Conservation (phyloP, 2,113 vertebrate genomes). For the Halcyon malimbica region DNA sequence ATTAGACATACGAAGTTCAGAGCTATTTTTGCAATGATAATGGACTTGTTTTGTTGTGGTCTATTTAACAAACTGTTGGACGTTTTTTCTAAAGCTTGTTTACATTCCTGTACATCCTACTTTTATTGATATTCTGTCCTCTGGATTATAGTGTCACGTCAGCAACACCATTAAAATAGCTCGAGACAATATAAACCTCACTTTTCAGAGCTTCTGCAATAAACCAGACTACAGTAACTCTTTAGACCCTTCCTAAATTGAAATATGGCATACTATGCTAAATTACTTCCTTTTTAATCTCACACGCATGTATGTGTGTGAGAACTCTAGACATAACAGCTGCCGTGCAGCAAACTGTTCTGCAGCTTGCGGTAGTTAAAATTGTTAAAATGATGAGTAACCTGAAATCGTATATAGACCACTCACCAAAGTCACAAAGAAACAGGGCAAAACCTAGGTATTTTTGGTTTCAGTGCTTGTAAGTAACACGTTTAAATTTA, state of each 20-base stretch:
- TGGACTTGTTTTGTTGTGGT: slow-evolving; percentile 73
- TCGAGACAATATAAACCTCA: slow-evolving; percentile 44
- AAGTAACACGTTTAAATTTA: background rate
- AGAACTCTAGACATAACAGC: background rate
- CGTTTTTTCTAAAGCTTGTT: slow-evolving; percentile 73
- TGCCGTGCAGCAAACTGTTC: background rate
- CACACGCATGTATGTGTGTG: rapidly evolving
- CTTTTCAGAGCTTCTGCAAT: slow-evolving; percentile 13
- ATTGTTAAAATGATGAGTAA: background rate
- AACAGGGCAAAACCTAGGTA: background rate
- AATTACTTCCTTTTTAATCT: background rate
- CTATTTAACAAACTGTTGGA: slow-evolving; percentile 78
- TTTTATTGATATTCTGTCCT: slow-evolving; percentile 77
- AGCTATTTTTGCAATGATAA: slow-evolving; percentile 75
- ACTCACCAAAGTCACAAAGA: background rate
- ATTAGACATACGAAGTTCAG: slow-evolving; percentile 76
- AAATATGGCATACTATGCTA: background rate
- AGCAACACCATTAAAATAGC: slow-evolving; percentile 56
- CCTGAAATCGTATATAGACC: background rate
- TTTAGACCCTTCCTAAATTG: background rate
- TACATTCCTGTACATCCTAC: slow-evolving; percentile 70
- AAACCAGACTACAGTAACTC: background rate
- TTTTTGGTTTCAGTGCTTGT: background rate
- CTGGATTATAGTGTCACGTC: slow-evolving; percentile 65
- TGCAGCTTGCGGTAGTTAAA: background rate